phyloP scores from a whole-genome alignment of 2,888 invertebrate species.

The Deilephila porcellus region DNA sequence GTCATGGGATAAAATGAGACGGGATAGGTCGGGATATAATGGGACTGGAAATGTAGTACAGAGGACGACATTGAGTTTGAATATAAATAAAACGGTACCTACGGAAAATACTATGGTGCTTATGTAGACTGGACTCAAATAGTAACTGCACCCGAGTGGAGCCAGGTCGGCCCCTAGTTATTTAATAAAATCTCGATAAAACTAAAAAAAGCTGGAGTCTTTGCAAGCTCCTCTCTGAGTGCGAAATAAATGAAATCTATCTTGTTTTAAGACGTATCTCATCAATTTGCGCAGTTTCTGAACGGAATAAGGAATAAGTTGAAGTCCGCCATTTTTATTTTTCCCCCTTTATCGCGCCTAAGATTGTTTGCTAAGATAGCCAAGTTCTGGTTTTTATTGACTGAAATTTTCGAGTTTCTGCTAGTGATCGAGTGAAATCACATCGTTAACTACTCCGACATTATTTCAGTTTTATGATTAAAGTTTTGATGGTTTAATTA shows the following conservation, averaged over 20 bases:
- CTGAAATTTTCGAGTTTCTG: constrained; percentile 44
- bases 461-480: constrained; percentile 43
- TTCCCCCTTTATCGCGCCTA: constrained; percentile 27
- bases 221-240: background rate
- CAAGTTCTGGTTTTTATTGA: constrained; percentile 49
- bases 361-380: constrained; percentile 36
- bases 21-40: too few relatives aligned
- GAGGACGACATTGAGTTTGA: too few relatives aligned
- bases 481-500: constrained; percentile 42
- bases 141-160: too few relatives aligned
- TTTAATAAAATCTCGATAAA: background rate
- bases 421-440: constrained; percentile 38
- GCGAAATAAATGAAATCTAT: background rate
- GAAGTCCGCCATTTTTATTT: constrained; percentile 16
- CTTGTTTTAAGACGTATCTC: background rate
- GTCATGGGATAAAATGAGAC: too few relatives aligned
- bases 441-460: constrained; percentile 15
- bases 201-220: background rate
- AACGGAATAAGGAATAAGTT: constrained; percentile 12
- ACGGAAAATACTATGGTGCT: too few relatives aligned
- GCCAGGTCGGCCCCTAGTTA: too few relatives aligned
- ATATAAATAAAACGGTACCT: too few relatives aligned
- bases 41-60: too few relatives aligned
- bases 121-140: too few relatives aligned
- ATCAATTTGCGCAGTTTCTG: background rate